Conservation (phyloP, 1,140 invertebrate genomes). For the Brachystomella parvula region DNA sequence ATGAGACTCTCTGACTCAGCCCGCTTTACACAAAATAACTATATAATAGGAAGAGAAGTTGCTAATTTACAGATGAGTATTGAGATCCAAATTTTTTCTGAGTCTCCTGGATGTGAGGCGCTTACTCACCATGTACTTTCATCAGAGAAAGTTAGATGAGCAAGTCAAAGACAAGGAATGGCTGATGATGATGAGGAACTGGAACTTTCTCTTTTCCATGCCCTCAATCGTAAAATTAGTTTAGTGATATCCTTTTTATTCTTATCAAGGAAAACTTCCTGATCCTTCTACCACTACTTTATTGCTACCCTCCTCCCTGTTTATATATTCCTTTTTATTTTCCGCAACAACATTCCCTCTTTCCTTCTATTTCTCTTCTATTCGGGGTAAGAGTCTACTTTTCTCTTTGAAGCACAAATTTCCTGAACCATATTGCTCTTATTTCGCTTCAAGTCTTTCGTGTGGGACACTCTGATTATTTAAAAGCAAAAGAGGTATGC, state of each 20-base stretch:
- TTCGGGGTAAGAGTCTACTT: not conserved
- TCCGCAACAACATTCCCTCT: not conserved
- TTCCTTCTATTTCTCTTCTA: not conserved
- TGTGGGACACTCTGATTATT: not conserved
- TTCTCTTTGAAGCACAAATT: not conserved
- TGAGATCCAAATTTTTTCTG: too few species aligned
- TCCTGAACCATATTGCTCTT: not conserved
- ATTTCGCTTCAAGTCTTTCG: not conserved
- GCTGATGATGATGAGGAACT: not conserved
- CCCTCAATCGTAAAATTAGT: constrained; percentile 9
- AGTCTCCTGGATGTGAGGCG: too few species aligned
- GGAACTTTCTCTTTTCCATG: not conserved
- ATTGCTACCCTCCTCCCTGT: not conserved
- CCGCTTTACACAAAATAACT: too few species aligned
- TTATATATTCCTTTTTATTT: constrained; percentile 6
- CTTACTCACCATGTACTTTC: not conserved
- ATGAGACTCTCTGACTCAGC: too few species aligned
- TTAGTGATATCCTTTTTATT: constrained; percentile 2
- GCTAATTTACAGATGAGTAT: too few species aligned
- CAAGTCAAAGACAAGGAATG: not conserved
- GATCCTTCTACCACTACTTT: not conserved
- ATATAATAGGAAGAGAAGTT: too few species aligned
- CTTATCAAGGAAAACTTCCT: not conserved
- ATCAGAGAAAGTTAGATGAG: not conserved
- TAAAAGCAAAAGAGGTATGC: not conserved